A percentile compares a stretch with the other conserved stretches of the same genome.
Evolutionary conservation across 2,797 vertebrate genomes (phyloP).

Genomic region (Dromococcyx pavoninus): DNA sequence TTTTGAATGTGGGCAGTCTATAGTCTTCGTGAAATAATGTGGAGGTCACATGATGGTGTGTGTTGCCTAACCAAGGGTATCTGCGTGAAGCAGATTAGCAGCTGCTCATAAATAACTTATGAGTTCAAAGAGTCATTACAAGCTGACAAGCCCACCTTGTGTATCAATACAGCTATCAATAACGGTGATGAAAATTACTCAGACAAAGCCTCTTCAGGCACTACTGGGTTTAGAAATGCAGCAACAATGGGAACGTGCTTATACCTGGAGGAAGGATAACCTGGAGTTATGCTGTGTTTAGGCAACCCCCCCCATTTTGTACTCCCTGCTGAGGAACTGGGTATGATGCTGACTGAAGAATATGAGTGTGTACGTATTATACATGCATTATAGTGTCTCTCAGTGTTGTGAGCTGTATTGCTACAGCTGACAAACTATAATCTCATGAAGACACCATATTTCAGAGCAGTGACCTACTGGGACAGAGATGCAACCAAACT

Average conservation of each 20-base stretch:
- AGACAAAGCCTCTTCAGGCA: slow-evolving; percentile 9
- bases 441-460: background rate
- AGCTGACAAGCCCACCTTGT: background rate
- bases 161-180: slow-evolving; percentile 45
- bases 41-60: background rate
- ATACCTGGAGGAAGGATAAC: background rate
- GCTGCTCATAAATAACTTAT: slow-evolving; percentile 17
- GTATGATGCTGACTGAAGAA: background rate
- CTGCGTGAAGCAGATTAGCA: background rate
- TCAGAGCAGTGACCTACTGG: background rate
- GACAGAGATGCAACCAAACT: background rate
- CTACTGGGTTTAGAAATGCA: background rate
- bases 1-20: background rate
- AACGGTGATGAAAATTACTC: slow-evolving; percentile 19
- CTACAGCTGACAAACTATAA: background rate
- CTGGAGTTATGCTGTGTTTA: background rate
- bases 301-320: background rate
- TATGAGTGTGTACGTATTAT: background rate
- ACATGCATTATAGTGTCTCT: background rate
- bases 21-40: background rate
- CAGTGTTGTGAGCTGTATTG: background rate
- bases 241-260: background rate
- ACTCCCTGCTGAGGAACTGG: background rate
- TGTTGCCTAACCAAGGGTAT: background rate
- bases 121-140: slow-evolving; percentile 9